phyloP scores from a whole-genome alignment of 2,888 invertebrate genomes.

The Andrena flavipes region DNA sequence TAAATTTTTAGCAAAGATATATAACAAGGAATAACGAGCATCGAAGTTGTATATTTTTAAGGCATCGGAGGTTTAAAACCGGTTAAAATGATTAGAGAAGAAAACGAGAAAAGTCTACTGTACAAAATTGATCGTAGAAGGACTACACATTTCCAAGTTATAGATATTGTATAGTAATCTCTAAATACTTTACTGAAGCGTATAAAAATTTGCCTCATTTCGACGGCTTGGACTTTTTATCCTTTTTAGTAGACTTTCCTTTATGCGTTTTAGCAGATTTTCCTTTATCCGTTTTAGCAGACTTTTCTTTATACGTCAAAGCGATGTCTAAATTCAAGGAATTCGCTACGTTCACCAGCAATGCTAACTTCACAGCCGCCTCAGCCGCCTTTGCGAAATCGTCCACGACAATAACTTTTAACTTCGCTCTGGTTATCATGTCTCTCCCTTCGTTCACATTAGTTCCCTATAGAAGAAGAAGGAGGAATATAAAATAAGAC shows the following conservation, averaged over 20 bases:
- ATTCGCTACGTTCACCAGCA: conserved; percentile 66
- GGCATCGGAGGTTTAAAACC: neutral
- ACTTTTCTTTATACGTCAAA: conserved; percentile 41
- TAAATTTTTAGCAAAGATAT: conserved; percentile 15
- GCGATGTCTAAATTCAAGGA: conserved; percentile 67
- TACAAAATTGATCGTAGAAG: conserved; percentile 1
- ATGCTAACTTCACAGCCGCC: conserved; percentile 68
- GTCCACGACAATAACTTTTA: conserved; percentile 73
- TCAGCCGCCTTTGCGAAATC: conserved; percentile 73
- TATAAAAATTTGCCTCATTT: conserved; percentile 14
- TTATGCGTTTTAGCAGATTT: too few relatives aligned
- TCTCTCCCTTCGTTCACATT: conserved; percentile 85
- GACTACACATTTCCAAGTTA: conserved; percentile 9
- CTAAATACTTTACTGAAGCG: conserved; percentile 9
- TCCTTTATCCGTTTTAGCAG: neutral
- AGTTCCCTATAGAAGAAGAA: conserved; percentile 87
- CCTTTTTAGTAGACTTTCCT: neutral
- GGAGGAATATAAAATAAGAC: neutral
- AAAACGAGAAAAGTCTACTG: neutral
- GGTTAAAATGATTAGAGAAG: neutral
- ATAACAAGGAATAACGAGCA: neutral
- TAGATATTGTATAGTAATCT: conserved; percentile 16
- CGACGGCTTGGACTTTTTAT: neutral
- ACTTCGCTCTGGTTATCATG: conserved; percentile 68
- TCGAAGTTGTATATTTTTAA: neutral